These are phyloP conservation scores for Varecia variegata DNA, from an alignment of 2,797 vertebrate species.

Conservation along the genomic window DNA sequence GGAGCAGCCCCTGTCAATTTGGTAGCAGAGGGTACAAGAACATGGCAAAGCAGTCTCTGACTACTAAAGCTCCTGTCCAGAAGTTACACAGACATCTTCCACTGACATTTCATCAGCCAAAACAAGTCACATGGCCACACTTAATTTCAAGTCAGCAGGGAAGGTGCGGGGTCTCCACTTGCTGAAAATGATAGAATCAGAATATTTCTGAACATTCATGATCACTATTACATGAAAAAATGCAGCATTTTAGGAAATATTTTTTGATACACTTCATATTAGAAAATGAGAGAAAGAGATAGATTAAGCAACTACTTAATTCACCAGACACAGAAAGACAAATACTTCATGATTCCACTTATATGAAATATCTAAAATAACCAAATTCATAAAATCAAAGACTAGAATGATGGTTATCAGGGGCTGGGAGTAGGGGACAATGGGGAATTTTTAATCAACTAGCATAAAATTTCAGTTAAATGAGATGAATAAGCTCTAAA, in stretches of 20 bases:
- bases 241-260: not conserved
- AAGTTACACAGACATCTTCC: not conserved
- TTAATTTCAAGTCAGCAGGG: not conserved
- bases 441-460: not conserved
- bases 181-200: not conserved
- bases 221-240: not conserved
- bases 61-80: not conserved
- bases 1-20: not conserved
- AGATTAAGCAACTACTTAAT: slow-evolving; percentile 13
- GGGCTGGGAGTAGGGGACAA: not conserved
- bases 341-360: not conserved
- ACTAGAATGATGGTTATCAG: not conserved
- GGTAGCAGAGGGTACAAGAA: not conserved
- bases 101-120: not conserved
- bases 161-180: not conserved
- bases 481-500: not conserved
- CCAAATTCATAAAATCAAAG: not conserved
- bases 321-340: not conserved
- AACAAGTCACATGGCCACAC: not conserved
- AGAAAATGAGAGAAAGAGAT: not conserved
- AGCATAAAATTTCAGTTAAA: not conserved
- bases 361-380: not conserved
- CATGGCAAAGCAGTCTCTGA: not conserved
- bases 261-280: not conserved
- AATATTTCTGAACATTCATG: not conserved